phyloP scores from a whole-genome alignment of 37 sponge, comb jelly and placozoan species.

The Chondrosia reniformis region DNA sequence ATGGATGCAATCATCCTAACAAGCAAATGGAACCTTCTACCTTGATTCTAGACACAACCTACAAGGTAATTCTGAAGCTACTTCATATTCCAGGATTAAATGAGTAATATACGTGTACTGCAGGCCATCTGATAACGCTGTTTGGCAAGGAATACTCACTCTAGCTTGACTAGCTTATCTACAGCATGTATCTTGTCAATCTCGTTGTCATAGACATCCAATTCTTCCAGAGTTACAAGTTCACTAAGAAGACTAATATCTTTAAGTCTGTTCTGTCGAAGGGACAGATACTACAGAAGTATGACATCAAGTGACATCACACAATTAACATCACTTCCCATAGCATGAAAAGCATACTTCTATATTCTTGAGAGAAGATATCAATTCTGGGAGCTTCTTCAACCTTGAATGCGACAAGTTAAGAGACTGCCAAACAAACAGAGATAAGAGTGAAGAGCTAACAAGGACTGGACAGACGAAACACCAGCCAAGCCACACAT shows the following conservation, averaged over 20 bases:
- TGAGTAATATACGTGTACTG: too few relatives aligned
- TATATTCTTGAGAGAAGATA: slow-evolving; percentile 15
- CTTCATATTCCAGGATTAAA: too few relatives aligned
- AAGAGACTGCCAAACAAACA: slow-evolving; percentile 40
- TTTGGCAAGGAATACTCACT: too few relatives aligned
- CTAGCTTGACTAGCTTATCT: slow-evolving; percentile 31
- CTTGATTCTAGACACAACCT: too few relatives aligned
- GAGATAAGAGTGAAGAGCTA: too few relatives aligned
- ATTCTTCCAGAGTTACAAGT: slow-evolving; percentile 52
- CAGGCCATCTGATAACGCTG: too few relatives aligned
- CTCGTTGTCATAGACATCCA: slow-evolving; percentile 84
- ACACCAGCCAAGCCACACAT: too few relatives aligned
- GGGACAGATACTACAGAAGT: slow-evolving; percentile 42
- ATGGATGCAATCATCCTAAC: too few relatives aligned
- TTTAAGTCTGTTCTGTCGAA: slow-evolving; percentile 65
- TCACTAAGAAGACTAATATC: slow-evolving; percentile 30
- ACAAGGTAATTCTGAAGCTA: too few relatives aligned
- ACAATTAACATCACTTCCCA: background rate
- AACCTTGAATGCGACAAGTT: slow-evolving; percentile 55
- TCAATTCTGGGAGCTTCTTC: slow-evolving; percentile 22
- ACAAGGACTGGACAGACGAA: too few relatives aligned
- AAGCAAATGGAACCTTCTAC: too few relatives aligned
- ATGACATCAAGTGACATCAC: background rate
- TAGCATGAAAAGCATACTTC: slow-evolving; percentile 18
- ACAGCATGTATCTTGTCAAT: slow-evolving; percentile 36